Evolutionary conservation across 1,140 invertebrate genomes (phyloP), one percentile per base, ranked within the genome.

Genomic region (Drosophila watanabei): DNA sequence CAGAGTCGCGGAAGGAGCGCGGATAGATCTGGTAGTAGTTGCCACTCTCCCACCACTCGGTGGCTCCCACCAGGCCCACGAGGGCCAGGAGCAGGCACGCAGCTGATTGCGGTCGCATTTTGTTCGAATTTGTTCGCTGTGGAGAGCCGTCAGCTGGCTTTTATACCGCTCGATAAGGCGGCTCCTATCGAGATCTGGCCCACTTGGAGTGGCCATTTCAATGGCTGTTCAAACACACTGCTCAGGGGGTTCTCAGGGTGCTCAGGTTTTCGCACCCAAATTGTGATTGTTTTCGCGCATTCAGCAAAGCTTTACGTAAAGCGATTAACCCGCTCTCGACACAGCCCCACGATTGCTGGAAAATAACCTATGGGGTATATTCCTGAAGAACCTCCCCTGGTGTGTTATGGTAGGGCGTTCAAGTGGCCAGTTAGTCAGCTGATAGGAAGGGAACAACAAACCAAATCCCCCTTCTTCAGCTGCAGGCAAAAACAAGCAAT

Each of bases 1-100:
- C 93, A 13, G 94, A 94, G 88, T 98, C 97, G 58, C 94, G 94
- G 86, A 97, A 97, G 30, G 96, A 97, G 35, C 96, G 94, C 0
- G 96, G 95, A 87, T 97, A 97, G 30, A 97, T 95, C 90, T 97
- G 96, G 92, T 98, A 97, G 64, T 97, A 95, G 56, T 87, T 94
- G 0, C 95, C 95, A 13, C 94, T 95, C 80, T 96, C 94, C 95
- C 96, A 98, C 97, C 97, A 97, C 76, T 96, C 77, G 48, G 72
- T 82, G 75, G 78, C 86, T 35, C 63, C 62, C 30, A 32, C 71
- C 9, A 68, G 33, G 16, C 82, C 54, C 9, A 60, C 49, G n/a
- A 72, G 24, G 43, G 63, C 56, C 68, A 89, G 48, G 24, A 77
- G 54, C 39, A 90, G 32, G 16, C 80, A 61, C 6, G 32, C 79